Evolutionary conservation across 2,797 vertebrate species (phyloP).

Genomic region (Lateolabrax maculatus): DNA sequence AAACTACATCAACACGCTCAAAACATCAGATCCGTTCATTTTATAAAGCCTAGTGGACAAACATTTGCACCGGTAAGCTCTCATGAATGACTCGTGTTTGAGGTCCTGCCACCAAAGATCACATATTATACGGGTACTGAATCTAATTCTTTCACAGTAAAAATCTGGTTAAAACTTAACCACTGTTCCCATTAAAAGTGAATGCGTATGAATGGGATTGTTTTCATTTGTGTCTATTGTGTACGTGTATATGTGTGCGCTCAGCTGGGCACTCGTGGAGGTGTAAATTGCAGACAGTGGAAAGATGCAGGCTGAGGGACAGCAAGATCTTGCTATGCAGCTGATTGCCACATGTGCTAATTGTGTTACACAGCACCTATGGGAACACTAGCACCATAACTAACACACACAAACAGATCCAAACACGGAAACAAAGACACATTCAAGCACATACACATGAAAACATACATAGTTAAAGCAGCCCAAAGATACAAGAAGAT

Average conservation of each 20-base stretch:
- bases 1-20: conserved; percentile 3
- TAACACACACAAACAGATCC: conserved; percentile 3
- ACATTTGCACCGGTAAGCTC: conserved; percentile 28
- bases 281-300: conserved; percentile 71
- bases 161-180: background rate
- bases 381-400: conserved; percentile 23
- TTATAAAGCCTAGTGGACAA: conserved; percentile 21
- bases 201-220: background rate
- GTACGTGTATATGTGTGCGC: conserved; percentile 14
- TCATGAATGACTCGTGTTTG: conserved; percentile 17
- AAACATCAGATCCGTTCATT: conserved; percentile 27
- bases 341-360: conserved; percentile 62
- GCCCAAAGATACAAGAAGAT: background rate
- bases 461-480: background rate
- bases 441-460: background rate
- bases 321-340: conserved; percentile 19
- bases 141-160: background rate
- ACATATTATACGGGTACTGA: background rate
- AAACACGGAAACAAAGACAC: background rate
- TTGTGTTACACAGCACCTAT: conserved; percentile 55
- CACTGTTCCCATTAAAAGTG: background rate
- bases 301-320: conserved; percentile 44
- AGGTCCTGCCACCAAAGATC: conserved; percentile 12
- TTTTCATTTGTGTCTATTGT: background rate
- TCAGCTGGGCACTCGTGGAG: conserved; percentile 45